Evolutionary conservation across 53 echinoderm and acorn worm species (phyloP), one percentile per base, ranked within the genome.

Genomic region (Astropecten irregularis): DNA sequence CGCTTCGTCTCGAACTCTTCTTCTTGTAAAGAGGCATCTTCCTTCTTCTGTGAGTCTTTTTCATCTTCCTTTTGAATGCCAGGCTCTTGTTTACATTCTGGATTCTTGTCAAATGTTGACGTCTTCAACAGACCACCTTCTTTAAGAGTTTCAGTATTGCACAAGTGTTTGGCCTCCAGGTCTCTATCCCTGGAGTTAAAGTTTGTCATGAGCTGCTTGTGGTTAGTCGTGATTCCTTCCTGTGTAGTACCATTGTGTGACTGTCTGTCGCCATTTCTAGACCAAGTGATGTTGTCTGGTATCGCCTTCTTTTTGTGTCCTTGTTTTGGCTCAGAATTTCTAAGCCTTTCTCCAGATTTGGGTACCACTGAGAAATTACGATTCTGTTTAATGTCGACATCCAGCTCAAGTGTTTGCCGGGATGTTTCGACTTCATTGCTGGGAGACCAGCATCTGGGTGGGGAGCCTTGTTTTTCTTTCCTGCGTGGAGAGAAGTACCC

Each of bases 361-460:
- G 25, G 60, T 54, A 20, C 54, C 54, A 23, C 8, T 8, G 20
- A 58, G 15, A 31, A 3, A 30, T 30, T 29, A 15, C 14, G 59
- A 4, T 30, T 28, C 14, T 46, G 47, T 46, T 46, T 8, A 46
- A 46, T 46, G 8, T 9, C 8, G 14, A 46, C 47, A n/a, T 54
- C 22, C 54, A 4, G 6, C 10, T 8, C 4, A n/a, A 54, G 54
- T 5, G 9, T 54, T 35, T 49, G 35, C 10, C 1, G 14, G 36
- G 44, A 49, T 23, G 3, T 13, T 2, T 55, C 73, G 13, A 10
- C 7, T 9, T 53, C 52, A 9, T 40, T 53, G n/a, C 71, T 73
- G 6, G 94, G 94, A 9, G 94, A 94, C 94, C 94, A 94, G 33
- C 84, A 85, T 72, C 91, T 82, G 27, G 94, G 94, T 14, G 94